Percentiles rank a stretch among this genome's conserved stretches.
These are phyloP conservation scores for Sebastes schlegelii DNA, from an alignment of 2,113 vertebrate species.

Conservation along the genomic window DNA sequence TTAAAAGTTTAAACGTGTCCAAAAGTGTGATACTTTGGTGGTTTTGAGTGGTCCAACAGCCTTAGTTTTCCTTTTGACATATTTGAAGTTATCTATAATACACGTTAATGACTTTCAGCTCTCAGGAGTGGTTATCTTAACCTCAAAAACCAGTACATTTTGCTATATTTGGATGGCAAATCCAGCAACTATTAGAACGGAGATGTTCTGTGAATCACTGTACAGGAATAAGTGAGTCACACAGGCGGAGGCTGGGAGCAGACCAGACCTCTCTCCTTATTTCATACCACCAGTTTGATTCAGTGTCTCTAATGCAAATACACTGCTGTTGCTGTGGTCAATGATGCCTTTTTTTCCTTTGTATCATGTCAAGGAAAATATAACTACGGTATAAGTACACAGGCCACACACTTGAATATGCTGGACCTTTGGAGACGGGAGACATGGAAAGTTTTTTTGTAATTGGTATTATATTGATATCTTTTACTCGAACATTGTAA, in stretches of 20 bases:
- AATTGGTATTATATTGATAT: no score
- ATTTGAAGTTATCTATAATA: background rate
- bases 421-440: background rate
- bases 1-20: conserved; percentile 37
- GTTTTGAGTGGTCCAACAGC: background rate
- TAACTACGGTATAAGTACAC: background rate
- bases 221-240: conserved; percentile 37
- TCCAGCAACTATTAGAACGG: background rate
- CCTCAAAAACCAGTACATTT: background rate
- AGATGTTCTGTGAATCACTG: conserved; percentile 2
- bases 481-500: no score
- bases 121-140: background rate
- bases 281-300: background rate
- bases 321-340: background rate
- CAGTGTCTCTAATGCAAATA: conserved; percentile 6
- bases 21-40: background rate
- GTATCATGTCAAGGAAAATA: background rate
- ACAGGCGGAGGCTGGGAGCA: background rate
- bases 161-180: background rate
- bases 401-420: background rate
- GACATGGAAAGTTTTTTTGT: background rate
- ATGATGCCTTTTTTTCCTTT: background rate
- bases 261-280: background rate
- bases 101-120: background rate
- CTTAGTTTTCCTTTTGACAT: background rate